A percentile compares a stretch with the other conserved stretches of the same genome.
phyloP scores from a whole-genome alignment of 2,113 vertebrate species.

The Scolopax mira region DNA sequence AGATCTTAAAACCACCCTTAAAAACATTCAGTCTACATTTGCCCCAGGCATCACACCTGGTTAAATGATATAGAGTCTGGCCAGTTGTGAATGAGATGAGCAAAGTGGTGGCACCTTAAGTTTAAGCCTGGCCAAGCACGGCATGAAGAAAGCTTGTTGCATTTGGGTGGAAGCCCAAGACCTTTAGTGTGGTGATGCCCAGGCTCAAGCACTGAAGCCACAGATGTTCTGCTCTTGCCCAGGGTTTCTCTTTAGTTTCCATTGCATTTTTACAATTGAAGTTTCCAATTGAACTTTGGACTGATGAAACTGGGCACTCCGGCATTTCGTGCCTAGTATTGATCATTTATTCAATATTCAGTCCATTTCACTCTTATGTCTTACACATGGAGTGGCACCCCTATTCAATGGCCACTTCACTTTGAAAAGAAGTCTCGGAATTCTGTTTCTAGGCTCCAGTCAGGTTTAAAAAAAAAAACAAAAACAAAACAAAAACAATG shows the following conservation, averaged over 20 bases:
- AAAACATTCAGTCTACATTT: background rate
- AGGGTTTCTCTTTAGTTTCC: background rate
- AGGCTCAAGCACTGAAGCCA: background rate
- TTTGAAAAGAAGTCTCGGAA: background rate
- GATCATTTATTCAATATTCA: background rate
- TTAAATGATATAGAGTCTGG: background rate
- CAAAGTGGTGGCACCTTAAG: background rate
- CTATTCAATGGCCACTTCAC: background rate
- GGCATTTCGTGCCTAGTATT: background rate
- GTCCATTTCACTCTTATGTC: background rate
- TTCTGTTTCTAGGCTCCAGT: background rate
- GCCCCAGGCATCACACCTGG: background rate
- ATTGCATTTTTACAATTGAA: background rate
- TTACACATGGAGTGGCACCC: background rate
- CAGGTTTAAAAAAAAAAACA: background rate
- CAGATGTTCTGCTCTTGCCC: background rate
- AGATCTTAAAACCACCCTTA: background rate
- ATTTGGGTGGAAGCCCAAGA: rapidly evolving
- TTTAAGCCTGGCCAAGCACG: background rate
- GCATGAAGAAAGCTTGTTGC: background rate
- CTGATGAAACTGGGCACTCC: background rate
- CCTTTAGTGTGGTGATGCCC: background rate
- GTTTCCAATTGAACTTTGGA: background rate
- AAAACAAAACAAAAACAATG: background rate
- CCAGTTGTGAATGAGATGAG: background rate